phyloP scores from a whole-genome alignment of 2,888 invertebrate species.

The Lissocephala sabroskyi region DNA sequence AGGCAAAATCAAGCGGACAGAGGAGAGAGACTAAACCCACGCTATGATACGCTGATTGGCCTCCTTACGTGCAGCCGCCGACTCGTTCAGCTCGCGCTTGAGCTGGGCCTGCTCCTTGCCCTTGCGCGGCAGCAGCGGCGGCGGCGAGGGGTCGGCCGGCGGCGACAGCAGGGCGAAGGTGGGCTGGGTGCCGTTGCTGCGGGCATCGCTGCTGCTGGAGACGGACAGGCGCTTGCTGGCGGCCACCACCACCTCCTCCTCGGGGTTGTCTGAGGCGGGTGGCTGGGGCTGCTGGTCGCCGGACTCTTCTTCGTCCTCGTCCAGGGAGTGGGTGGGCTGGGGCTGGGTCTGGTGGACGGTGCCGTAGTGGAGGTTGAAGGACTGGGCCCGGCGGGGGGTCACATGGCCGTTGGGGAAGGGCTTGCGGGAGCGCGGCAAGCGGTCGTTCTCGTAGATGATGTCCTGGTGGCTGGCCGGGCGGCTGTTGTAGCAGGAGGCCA shows the following conservation, averaged over 20 bases:
- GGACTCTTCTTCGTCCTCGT: conserved; percentile 54
- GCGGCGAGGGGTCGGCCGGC: conserved; percentile 16
- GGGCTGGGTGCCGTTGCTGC: conserved; percentile 51
- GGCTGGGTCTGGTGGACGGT: conserved; percentile 66
- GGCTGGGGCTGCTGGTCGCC: conserved; percentile 17
- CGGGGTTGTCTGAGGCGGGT: too few relatives aligned
- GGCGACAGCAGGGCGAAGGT: conserved; percentile 42
- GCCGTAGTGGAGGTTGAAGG: conserved; percentile 69
- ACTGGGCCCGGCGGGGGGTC: conserved; percentile 56
- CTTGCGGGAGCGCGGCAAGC: conserved; percentile 54
- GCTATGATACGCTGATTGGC: conserved; percentile 72
- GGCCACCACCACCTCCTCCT: background rate
- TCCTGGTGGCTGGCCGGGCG: conserved; percentile 46
- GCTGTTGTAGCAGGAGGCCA: conserved; percentile 66
- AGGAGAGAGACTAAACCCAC: conserved; percentile 70
- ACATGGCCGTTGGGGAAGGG: conserved; percentile 44
- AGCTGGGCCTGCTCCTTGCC: conserved; percentile 63
- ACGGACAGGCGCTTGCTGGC: conserved; percentile 33
- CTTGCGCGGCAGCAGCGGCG: conserved; percentile 41
- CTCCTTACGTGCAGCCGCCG: conserved; percentile 70
- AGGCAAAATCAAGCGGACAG: too few relatives aligned
- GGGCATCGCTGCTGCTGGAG: conserved; percentile 39
- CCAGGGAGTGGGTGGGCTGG: conserved; percentile 47
- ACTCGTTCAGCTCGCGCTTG: conserved; percentile 69
- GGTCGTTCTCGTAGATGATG: conserved; percentile 69